These are phyloP conservation scores for Caerostris darwini DNA, from an alignment of 1,140 invertebrate genomes.

Conservation along the genomic window DNA sequence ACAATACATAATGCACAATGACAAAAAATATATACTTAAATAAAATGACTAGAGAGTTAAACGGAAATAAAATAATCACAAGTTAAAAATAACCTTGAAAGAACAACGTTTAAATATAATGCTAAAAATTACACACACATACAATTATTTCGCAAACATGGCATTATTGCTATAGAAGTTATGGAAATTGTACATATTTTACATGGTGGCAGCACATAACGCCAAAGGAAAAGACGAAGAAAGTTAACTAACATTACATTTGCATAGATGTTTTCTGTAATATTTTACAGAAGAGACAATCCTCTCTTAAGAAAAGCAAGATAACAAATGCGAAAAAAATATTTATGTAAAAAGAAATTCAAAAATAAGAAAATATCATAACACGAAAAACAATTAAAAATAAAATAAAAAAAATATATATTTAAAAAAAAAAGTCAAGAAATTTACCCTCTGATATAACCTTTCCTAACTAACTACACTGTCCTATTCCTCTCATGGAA, in stretches of 20 bases:
- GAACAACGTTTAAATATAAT: neutral
- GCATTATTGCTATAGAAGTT: constrained; percentile 66
- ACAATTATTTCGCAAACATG: neutral
- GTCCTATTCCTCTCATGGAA: neutral
- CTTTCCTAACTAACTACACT: neutral
- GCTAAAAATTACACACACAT: constrained; percentile 50
- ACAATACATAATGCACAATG: constrained; percentile 14
- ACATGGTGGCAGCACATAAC: constrained; percentile 63
- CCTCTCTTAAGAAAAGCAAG: neutral
- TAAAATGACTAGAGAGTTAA: neutral
- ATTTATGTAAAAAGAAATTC: neutral
- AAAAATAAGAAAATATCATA: neutral
- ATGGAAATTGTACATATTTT: constrained; percentile 45
- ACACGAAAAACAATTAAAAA: neutral
- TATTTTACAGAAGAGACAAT: constrained; percentile 62
- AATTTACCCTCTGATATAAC: neutral
- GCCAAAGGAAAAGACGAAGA: constrained; percentile 52
- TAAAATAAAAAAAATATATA: neutral
- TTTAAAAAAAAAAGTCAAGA: neutral
- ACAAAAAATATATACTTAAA: constrained; percentile 14
- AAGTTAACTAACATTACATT: constrained; percentile 72
- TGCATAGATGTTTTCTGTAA: constrained; percentile 70
- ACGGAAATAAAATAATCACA: constrained; percentile 26
- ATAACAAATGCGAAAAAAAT: neutral
- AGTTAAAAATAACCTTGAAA: neutral